Evolutionary conservation across 2,888 invertebrate species (phyloP).

Genomic region (Athripsodes cinereus): DNA sequence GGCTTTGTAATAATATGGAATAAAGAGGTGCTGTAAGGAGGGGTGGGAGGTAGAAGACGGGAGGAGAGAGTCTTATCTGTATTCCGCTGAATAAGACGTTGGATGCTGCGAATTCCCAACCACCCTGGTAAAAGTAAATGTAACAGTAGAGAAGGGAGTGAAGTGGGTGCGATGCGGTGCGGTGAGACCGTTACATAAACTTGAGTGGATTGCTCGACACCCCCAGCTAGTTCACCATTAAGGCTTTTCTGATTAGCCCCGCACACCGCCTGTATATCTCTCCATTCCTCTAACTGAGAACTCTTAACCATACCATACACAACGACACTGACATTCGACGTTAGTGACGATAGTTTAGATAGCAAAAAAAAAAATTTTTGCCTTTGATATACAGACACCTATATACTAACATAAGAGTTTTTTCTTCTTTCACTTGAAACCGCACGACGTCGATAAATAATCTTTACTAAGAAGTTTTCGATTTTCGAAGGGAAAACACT

Average conservation of each 20-base stretch:
- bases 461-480: too few relatives aligned
- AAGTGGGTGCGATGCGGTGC: slow-evolving; percentile 4
- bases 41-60: slow-evolving; percentile 4
- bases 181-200: slow-evolving; percentile 21
- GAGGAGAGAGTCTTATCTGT: slow-evolving; percentile 24
- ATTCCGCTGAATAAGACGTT: slow-evolving; percentile 28
- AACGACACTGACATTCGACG: too few relatives aligned
- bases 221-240: slow-evolving; percentile 22
- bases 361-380: too few relatives aligned
- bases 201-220: slow-evolving; percentile 27
- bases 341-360: too few relatives aligned
- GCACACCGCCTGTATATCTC: not conserved
- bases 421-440: too few relatives aligned
- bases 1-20: not conserved
- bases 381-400: too few relatives aligned
- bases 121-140: not conserved
- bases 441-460: too few relatives aligned
- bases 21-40: not conserved
- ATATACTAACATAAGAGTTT: too few relatives aligned
- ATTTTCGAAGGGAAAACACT: too few relatives aligned
- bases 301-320: too few relatives aligned
- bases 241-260: slow-evolving; percentile 9
- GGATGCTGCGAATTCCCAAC: slow-evolving; percentile 17
- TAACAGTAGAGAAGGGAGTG: not conserved
- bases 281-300: too few relatives aligned